Evolutionary conservation across 2,888 invertebrate species (phyloP), one percentile per base, ranked within the genome.

Genomic region (Agrilus mali): DNA sequence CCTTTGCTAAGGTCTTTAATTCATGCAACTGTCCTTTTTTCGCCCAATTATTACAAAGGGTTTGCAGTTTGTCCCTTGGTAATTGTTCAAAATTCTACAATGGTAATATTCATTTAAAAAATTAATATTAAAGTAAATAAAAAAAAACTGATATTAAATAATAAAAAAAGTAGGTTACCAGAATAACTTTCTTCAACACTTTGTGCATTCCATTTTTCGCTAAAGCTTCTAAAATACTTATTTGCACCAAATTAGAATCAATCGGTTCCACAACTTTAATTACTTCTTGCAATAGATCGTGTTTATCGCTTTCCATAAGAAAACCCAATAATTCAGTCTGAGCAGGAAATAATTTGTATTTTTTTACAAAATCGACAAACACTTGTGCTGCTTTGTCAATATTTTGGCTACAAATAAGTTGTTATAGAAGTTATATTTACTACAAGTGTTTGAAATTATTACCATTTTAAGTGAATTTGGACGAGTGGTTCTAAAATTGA

Each of bases 401-500:
- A 46, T 75, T 65, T 27, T 66, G 62, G 33, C 74, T 74, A 55
- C 49, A 53, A 59, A 46, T 37, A n/a, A n/a, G n/a, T n/a, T n/a
- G n/a, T n/a, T n/a, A n/a, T n/a, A n/a, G n/a, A n/a, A n/a, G n/a
- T n/a, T n/a, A n/a, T n/a, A 27, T 20, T 20, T 20, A 20, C 7
- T 20, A 4, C 4, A 13, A 17, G 3, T n/a, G 12, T 36, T 2
- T 13, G 16, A 10, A 13, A 40, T 33, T 13, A 38, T 41, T 36
- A 77, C 69, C 67, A 71, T 15, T 72, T 69, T 40, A 83, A 57
- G 60, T 77, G 72, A 42, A 70, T 72, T n/a, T 75, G 64, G 10
- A 84, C 62, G 8, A 82, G 56, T 0, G 81, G 78, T 0, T 80
- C 81, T 6, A 83, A 64, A 15, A 80, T 53, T 0, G 69, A 61